Percentiles rank a stretch among this genome's conserved stretches.
These are phyloP conservation scores for Edolisoma coerulescens DNA, from an alignment of 2,113 vertebrate species.

Conservation along the genomic window DNA sequence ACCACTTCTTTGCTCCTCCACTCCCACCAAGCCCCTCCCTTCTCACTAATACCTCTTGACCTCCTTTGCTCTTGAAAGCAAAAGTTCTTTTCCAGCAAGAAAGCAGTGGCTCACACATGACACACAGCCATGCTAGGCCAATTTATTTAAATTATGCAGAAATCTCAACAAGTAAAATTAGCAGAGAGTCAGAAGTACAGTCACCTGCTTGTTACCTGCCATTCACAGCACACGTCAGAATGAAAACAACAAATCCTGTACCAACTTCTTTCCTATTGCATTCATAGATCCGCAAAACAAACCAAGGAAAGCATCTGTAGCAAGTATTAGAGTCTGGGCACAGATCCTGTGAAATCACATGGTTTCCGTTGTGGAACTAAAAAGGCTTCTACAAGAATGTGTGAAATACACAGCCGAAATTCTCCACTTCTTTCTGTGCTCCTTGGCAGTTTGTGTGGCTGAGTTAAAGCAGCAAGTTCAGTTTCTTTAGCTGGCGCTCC, in stretches of 20 bases:
- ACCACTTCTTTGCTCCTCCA: neutral
- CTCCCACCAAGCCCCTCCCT: neutral
- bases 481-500: neutral
- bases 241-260: neutral
- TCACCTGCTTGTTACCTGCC: constrained; percentile 2
- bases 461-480: neutral
- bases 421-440: constrained; percentile 13
- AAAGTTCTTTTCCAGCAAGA: neutral
- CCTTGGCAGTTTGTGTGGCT: constrained; percentile 1
- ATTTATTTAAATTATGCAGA: neutral
- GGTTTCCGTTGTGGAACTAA: constrained; percentile 52
- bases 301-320: constrained; percentile 25
- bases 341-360: constrained; percentile 10
- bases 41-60: neutral
- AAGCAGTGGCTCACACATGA: neutral
- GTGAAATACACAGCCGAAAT: constrained; percentile 29
- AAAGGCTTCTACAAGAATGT: constrained; percentile 32
- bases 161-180: neutral
- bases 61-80: constrained; percentile 23
- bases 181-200: neutral
- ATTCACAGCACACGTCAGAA: neutral
- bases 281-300: neutral
- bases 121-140: neutral
- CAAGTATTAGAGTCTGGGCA: constrained; percentile 27
- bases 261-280: neutral